Evolutionary conservation across 2,797 vertebrate species (phyloP), one percentile per base, ranked within the genome.

Genomic region (Sebastes kiyomatsui): DNA sequence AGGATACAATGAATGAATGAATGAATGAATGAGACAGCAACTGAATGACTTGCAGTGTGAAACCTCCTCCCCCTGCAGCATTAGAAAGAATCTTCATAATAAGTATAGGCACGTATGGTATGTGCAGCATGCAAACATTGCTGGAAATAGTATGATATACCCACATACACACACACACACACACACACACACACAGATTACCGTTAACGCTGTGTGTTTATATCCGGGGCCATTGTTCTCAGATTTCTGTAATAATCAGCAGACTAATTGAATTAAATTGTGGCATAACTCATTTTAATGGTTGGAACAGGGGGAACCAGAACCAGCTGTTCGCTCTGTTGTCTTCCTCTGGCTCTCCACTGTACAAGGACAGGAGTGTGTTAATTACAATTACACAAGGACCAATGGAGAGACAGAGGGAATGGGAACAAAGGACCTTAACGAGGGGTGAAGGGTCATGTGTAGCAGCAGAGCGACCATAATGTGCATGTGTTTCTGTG

Each of bases 221-320:
- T 83, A 75, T 80, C 69, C 7, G 9, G 6, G 25, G 12, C 67
- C 66, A 86, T 84, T 93, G 88, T 90, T 81, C 73, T 72, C 60
- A 71, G 71, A 82, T 80, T 76, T 88, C 60, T 69, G 77, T 46
- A 80, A 86, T 85, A 80, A 90, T 59, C 72, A 72, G 54, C 76
- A 22, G 64, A 64, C 73, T 93, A 89, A 94, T 81, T 90, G 72
- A 92, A 90, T 93, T 91, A 85, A 72, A 88, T 56, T 11, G 79
- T 62, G 82, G 65, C 79, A 84, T 90, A 81, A 85, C 80, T 92
- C 91, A 90, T 80, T 90, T 42, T 85, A 80, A 91, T 79, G 82
- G 84, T 35, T 82, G 68, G 30, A 83, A 81, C 61, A 30, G 27
- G 27, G 70, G 73, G 76, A 65, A 71, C 60, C 67, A 69, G 77